Percentiles rank a stretch among this genome's conserved stretches.
Conservation (phyloP, 2,797 vertebrate species). For the Phoeniculus purpureus region DNA sequence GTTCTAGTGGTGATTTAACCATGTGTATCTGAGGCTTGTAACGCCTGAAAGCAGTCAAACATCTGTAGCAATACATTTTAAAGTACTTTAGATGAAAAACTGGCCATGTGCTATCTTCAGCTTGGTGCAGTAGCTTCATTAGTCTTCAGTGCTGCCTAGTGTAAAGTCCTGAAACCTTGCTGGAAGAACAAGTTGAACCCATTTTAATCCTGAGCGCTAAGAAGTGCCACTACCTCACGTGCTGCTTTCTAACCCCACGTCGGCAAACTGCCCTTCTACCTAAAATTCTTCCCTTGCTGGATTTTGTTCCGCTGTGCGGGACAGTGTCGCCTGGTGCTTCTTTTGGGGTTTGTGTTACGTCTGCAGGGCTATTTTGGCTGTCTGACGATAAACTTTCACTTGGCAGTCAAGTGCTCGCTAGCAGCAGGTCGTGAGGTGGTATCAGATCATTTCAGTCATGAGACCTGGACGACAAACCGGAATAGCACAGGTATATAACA, state of each 20-base stretch:
- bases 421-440: constrained; percentile 80
- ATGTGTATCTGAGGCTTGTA: not conserved
- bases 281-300: not conserved
- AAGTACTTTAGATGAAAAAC: not conserved
- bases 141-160: not conserved
- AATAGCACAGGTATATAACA: constrained; percentile 79
- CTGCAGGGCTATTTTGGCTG: constrained; percentile 41
- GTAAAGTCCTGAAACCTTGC: not conserved
- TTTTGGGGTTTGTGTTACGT: not conserved
- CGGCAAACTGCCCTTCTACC: constrained; percentile 10
- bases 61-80: not conserved
- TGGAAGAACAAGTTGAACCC: not conserved
- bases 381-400: constrained; percentile 68
- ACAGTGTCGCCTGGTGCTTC: constrained; percentile 51
- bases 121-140: not conserved
- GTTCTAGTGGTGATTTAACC: not conserved
- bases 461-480: constrained; percentile 78
- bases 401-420: constrained; percentile 62
- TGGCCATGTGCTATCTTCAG: not conserved
- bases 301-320: constrained; percentile 22
- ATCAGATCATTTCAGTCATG: constrained; percentile 77
- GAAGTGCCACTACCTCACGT: not conserved
- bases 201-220: not conserved
- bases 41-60: not conserved
- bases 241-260: not conserved